Conservation (phyloP, 2,113 vertebrate genomes). For the Ctenodactylus gundi region DNA sequence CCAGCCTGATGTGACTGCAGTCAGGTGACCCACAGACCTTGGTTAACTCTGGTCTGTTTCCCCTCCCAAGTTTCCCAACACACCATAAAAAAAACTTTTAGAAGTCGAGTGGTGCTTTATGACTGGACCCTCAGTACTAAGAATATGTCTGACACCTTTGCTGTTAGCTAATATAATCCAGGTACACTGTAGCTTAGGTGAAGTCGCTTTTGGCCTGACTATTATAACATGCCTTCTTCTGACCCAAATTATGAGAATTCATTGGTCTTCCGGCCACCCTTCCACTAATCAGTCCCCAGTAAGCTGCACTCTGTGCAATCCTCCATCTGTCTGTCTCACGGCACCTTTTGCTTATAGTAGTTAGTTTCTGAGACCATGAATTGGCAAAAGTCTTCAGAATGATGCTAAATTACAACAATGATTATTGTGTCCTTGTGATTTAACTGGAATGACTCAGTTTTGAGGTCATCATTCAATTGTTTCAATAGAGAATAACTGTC, state of each 20-base stretch:
- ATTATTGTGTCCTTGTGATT: not conserved
- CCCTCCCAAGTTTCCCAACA: not conserved
- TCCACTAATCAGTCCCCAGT: not conserved
- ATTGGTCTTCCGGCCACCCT: not conserved
- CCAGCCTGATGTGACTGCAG: too few species aligned
- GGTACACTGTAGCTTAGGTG: not conserved
- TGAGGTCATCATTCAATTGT: not conserved
- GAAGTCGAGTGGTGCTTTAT: not conserved
- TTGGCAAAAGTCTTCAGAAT: not conserved
- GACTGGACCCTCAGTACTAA: not conserved
- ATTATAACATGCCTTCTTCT: not conserved
- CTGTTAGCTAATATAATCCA: not conserved
- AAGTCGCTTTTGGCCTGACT: not conserved
- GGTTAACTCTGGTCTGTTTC: not conserved
- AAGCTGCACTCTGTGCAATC: not conserved
- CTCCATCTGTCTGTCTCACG: not conserved
- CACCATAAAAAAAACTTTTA: not conserved
- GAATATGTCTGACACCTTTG: not conserved
- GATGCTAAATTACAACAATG: not conserved
- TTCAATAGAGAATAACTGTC: not conserved
- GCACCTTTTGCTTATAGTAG: not conserved
- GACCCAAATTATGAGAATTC: not conserved
- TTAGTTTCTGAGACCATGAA: not conserved
- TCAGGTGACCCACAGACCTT: not conserved
- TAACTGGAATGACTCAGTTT: not conserved